Evolutionary conservation across 1,140 invertebrate species (phyloP), one percentile per base, ranked within the genome.

Genomic region (Euwallacea fornicatus): DNA sequence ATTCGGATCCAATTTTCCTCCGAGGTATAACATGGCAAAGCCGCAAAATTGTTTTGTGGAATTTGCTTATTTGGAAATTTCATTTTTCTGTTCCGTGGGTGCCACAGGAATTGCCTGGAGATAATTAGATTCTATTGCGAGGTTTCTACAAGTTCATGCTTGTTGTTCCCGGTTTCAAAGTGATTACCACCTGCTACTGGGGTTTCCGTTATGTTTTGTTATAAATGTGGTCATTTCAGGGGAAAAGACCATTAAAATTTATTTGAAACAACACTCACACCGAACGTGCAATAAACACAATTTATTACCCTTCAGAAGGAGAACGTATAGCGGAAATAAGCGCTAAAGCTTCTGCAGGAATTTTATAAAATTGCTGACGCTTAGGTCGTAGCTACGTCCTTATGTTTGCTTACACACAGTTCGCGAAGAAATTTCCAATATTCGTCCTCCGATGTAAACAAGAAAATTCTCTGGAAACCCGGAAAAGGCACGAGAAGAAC

Each of bases 331-430:
- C 46, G 46, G 46, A 2, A 50, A 50, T 50, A 50, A 50, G 46
- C 46, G 46, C 13, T 50, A 50, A 50, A 11, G 46, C 46, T 50
- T 50, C 9, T 13, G 46, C 9, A 50, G 13, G 46, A 50, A 50
- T 50, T 50, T 50, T 50, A 50, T 50, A 50, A 50, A 50, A 50
- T 50, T 50, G 46, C 46, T 50, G 46, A 50, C 46, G 46, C 21
- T 33, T 33, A 33, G 21, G 21, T 33, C 21, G 21, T 33, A 33
- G 21, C 21, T 33, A 4, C 46, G 46, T 50, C 13, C 46, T 50
- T 50, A 13, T 50, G 46, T 50, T 50, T 50, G 46, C 46, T 50
- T 50, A 50, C 13, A 50, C 46, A 50, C 46, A 50, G 46, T 50
- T 50, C 46, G 46, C 46, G 46, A 13, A 50, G 46, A 10, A 50